A percentile compares a stretch with the other conserved stretches of the same genome.
Conservation (phyloP, 2,797 vertebrate species). For the Valencia hispanica region DNA sequence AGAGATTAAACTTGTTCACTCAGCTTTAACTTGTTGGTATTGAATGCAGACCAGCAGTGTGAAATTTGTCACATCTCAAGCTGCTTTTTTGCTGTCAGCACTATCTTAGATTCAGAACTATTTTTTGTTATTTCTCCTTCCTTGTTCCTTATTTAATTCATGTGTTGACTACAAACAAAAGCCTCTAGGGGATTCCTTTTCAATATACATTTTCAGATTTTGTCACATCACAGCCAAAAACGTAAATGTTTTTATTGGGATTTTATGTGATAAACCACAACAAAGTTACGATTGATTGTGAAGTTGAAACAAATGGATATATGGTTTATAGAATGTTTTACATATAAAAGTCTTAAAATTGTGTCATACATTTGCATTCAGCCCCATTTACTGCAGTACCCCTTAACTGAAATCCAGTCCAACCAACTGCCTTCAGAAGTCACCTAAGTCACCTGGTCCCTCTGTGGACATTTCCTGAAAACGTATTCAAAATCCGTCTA, state of each 20-base stretch:
- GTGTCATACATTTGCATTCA: background rate
- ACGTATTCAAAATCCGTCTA: too few relatives aligned
- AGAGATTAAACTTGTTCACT: slow-evolving; percentile 18
- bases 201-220: background rate
- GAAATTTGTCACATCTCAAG: slow-evolving; percentile 2
- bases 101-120: background rate
- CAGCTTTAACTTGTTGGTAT: slow-evolving; percentile 22
- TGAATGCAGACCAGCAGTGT: slow-evolving; percentile 14
- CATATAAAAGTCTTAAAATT: background rate
- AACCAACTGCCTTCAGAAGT: background rate
- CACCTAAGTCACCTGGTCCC: background rate
- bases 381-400: background rate
- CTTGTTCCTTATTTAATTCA: background rate
- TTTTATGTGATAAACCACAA: background rate
- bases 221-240: background rate
- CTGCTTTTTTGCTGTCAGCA: slow-evolving; percentile 9
- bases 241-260: background rate
- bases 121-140: slow-evolving; percentile 7
- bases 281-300: background rate
- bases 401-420: background rate
- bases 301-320: background rate
- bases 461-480: background rate
- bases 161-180: background rate
- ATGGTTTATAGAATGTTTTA: background rate
- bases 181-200: background rate